Evolutionary conservation across 2,888 invertebrate genomes (phyloP).

Genomic region (Drosophila buzzatii): DNA sequence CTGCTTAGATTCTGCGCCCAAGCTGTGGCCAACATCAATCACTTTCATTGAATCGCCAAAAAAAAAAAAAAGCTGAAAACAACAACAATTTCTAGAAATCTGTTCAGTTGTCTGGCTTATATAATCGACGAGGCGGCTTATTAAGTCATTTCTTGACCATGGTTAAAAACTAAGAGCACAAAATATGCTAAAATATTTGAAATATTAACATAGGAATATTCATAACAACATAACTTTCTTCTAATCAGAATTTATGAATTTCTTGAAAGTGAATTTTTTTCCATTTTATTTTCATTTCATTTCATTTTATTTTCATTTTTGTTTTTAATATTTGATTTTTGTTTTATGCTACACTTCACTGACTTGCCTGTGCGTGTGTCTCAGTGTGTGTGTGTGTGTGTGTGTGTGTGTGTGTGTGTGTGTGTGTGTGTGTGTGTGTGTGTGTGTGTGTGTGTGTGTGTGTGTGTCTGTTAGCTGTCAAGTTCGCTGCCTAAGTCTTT

Average conservation of each 20-base stretch:
- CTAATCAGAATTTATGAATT: slow-evolving; percentile 51
- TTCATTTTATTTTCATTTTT: slow-evolving; percentile 9
- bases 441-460: background rate
- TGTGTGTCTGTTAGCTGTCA: slow-evolving; percentile 32
- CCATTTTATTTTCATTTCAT: slow-evolving; percentile 5
- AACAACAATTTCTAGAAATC: slow-evolving; percentile 28
- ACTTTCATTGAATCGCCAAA: slow-evolving; percentile 76
- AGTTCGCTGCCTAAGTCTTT: slow-evolving; percentile 67
- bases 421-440: background rate
- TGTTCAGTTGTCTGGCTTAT: slow-evolving; percentile 36
- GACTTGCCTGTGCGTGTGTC: slow-evolving; percentile 27
- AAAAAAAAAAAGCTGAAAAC: slow-evolving; percentile 25
- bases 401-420: slow-evolving; percentile 1
- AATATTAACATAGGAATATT: slow-evolving; percentile 16
- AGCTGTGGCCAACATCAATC: slow-evolving; percentile 74
- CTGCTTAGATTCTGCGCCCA: slow-evolving; percentile 44
- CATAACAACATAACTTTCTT: slow-evolving; percentile 56
- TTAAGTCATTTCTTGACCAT: slow-evolving; percentile 73
- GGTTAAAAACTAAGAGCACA: slow-evolving; percentile 18
- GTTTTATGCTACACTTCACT: slow-evolving; percentile 31
- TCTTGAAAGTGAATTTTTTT: slow-evolving; percentile 65
- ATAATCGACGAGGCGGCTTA: slow-evolving; percentile 61
- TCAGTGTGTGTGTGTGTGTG: background rate
- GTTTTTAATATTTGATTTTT: slow-evolving; percentile 8
- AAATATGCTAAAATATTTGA: slow-evolving; percentile 8